Percentiles rank a stretch among this genome's conserved stretches.
These are phyloP conservation scores for Diphyllodes magnificus DNA, from an alignment of 2,113 vertebrate species.

Conservation along the genomic window DNA sequence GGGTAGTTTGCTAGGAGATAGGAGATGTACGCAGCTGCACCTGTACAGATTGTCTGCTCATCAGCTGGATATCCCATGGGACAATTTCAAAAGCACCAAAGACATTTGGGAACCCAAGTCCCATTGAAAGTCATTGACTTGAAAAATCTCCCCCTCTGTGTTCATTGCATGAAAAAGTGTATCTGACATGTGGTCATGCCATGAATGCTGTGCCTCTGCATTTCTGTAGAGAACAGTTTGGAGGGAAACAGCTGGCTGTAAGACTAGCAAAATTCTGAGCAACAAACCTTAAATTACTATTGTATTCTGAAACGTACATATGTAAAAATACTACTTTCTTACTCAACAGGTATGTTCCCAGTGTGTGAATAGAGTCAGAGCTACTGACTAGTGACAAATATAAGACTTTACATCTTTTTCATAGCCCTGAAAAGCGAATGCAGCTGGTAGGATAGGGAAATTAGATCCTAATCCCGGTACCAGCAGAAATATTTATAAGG, in stretches of 20 bases:
- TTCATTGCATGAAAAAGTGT: background rate
- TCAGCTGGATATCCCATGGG: background rate
- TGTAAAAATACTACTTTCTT: background rate
- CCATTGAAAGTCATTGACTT: constrained; percentile 15
- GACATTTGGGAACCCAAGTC: background rate
- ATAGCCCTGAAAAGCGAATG: background rate
- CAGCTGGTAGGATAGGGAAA: background rate
- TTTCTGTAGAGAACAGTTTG: background rate
- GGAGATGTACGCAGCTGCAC: background rate
- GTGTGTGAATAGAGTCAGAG: background rate
- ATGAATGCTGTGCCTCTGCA: background rate
- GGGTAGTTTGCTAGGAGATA: background rate
- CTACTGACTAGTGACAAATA: background rate
- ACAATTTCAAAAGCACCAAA: background rate
- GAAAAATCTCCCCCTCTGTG: background rate
- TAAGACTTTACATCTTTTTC: background rate
- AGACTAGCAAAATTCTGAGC: background rate
- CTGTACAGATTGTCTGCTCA: background rate
- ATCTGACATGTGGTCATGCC: background rate
- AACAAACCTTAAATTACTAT: background rate
- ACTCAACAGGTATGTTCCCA: background rate
- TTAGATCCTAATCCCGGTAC: background rate
- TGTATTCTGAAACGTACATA: background rate
- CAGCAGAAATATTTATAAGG: background rate
- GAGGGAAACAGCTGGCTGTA: constrained; percentile 17